Base-by-base conservation (phyloP, 23 tunicate species). In the Clavelina lepadiformis region DNA sequence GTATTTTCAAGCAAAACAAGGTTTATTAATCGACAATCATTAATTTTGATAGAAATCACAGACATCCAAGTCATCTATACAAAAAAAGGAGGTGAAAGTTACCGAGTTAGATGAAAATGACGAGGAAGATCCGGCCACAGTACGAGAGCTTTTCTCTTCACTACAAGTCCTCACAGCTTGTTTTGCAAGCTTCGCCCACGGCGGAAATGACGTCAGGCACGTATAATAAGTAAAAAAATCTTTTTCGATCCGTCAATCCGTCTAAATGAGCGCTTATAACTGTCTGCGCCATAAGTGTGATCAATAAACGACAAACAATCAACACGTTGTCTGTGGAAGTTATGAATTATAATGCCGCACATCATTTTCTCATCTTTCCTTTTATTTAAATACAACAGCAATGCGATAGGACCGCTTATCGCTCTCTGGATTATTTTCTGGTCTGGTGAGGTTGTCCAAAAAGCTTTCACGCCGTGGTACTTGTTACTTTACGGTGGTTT, bases 391-490 rank as follows among this genome's bases (percentile, higher is more conserved):
- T n/a, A n/a, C n/a, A n/a, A 20, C 59, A 86, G 95, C 61, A 86
- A 86, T 38, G 79, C 95, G 3, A 94, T 94, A 28, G 99, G 99
- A 1, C 99, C 99, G 3, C 76, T 94, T 11, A 94, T 94, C 26
- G 95, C 87, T 0, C 52, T 86, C 21, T 86, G 95, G 95, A 46
- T 82, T 35, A 61, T 86, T 2, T 72, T 53, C 38, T 64, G 71
- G 45, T 57, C 72, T 56, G 86, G 95, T 3, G 26, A 73, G 19
- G 86, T 86, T 4, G 61, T 26, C 7, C 87, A 80, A 34, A 56
- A 2, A 38, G 71, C 74, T 13, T 54, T 80, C 15, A 83, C 95
- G 4, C 95, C 86, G 15, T 71, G 80, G 86, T 86, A 82, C 51
- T 44, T 86, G 33, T 53, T 86, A 19, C 33, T 86, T 31, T 86